Conservation (phyloP, 2,888 invertebrate species). For the Therioaphis trifolii region DNA sequence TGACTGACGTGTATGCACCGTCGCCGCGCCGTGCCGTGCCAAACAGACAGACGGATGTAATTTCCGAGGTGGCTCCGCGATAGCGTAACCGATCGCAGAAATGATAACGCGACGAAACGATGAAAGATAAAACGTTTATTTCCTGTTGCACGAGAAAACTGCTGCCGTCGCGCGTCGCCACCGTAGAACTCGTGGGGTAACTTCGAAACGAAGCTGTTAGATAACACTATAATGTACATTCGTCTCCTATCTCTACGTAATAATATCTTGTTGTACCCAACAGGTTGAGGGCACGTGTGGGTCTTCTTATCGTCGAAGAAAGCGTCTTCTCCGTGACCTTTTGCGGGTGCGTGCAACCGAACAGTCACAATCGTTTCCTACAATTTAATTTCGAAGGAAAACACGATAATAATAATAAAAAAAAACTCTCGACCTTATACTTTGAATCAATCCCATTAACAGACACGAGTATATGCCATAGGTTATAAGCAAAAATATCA, state of each 20-base stretch:
- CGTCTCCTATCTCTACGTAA: too few relatives aligned
- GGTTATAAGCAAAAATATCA: too few relatives aligned
- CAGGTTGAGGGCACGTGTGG: neutral
- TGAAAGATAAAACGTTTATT: constrained; percentile 25
- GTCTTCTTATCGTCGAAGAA: neutral
- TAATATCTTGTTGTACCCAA: neutral
- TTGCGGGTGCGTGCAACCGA: too few relatives aligned
- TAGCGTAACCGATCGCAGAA: constrained; percentile 6
- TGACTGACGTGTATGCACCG: neutral
- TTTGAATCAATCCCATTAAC: too few relatives aligned
- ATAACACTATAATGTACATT: too few relatives aligned
- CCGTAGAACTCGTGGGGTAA: neutral
- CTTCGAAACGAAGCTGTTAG: neutral
- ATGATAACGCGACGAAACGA: constrained; percentile 20
- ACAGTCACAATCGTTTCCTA: too few relatives aligned
- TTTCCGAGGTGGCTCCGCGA: neutral
- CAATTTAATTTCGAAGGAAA: too few relatives aligned
- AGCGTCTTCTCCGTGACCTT: neutral
- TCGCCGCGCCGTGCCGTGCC: neutral
- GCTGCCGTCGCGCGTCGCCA: neutral
- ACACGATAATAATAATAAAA: too few relatives aligned
- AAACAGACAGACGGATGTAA: neutral
- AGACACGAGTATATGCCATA: too few relatives aligned
- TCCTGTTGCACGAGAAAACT: neutral
- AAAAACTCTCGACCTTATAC: too few relatives aligned